Evolutionary conservation across 2,888 invertebrate species (phyloP).

Genomic region (Drosophila parthenogenetica): DNA sequence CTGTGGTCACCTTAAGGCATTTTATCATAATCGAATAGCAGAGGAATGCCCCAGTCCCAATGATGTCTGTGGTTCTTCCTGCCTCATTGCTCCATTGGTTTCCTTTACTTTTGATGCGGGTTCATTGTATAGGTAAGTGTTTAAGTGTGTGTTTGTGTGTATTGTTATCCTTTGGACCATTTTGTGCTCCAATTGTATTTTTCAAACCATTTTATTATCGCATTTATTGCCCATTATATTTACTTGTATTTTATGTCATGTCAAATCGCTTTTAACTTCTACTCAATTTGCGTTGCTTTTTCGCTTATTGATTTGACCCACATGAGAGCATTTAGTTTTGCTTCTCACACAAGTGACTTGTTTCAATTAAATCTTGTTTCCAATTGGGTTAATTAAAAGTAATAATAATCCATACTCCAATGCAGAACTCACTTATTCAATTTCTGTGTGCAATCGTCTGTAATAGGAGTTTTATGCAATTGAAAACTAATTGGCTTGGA

Average conservation of each 20-base stretch:
- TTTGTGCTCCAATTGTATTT: slow-evolving; percentile 59
- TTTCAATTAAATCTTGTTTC: slow-evolving; percentile 31
- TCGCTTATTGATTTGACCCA: slow-evolving; percentile 55
- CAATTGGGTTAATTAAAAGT: slow-evolving; percentile 32
- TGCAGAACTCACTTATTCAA: slow-evolving; percentile 11
- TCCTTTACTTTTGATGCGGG: slow-evolving; percentile 70
- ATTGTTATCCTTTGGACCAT: slow-evolving; percentile 47
- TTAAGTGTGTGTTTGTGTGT: slow-evolving; percentile 20
- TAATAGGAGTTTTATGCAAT: background rate
- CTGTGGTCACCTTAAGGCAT: slow-evolving; percentile 72
- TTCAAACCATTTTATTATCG: slow-evolving; percentile 66
- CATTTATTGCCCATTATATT: slow-evolving; percentile 73
- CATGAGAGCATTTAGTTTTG: slow-evolving; percentile 25
- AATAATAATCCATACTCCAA: slow-evolving; percentile 10
- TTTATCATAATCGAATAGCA: slow-evolving; percentile 74
- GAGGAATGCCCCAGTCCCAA: slow-evolving; percentile 20
- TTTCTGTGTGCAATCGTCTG: slow-evolving; percentile 5
- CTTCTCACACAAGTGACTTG: slow-evolving; percentile 1
- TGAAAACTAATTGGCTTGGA: slow-evolving; percentile 3
- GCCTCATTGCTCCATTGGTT: slow-evolving; percentile 68
- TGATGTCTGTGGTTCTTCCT: slow-evolving; percentile 51
- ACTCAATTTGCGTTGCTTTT: slow-evolving; percentile 28
- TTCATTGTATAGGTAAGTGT: slow-evolving; percentile 49
- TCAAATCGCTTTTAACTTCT: slow-evolving; percentile 56
- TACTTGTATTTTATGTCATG: slow-evolving; percentile 55